Conservation (phyloP, 2,113 vertebrate species). For the Zosterops borbonicus region DNA sequence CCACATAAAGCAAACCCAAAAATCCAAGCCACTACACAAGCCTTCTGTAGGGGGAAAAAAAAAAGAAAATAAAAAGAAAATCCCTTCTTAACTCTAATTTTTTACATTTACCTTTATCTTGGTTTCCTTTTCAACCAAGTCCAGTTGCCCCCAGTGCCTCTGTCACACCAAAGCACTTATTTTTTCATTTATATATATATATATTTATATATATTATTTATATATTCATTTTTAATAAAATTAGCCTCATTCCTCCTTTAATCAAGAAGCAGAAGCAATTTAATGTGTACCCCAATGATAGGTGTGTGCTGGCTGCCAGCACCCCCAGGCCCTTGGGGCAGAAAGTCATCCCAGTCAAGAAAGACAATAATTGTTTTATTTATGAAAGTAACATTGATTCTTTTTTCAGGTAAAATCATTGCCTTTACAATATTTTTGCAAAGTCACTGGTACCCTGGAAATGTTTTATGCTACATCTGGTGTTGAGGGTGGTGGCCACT, state of each 20-base stretch:
- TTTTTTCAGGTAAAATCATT: not conserved
- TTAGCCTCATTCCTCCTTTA: not conserved
- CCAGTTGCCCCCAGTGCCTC: not conserved
- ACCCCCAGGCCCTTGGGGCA: not conserved
- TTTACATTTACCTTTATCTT: not conserved
- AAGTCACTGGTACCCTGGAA: not conserved
- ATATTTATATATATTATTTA: too few relatives aligned
- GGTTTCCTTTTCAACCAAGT: not conserved
- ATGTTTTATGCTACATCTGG: not conserved
- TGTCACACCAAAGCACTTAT: not conserved
- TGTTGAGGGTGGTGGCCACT: too few relatives aligned
- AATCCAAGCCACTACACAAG: not conserved
- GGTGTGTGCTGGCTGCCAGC: not conserved
- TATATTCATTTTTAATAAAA: too few relatives aligned
- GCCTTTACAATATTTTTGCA: not conserved
- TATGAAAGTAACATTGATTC: not conserved
- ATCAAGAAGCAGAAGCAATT: not conserved
- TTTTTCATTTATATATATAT: too few relatives aligned
- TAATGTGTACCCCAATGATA: not conserved
- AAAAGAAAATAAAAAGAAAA: too few relatives aligned
- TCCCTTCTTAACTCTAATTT: not conserved
- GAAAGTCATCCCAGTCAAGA: not conserved
- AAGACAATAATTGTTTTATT: not conserved
- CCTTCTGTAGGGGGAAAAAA: fast-evolving
- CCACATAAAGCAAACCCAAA: not conserved